Base-by-base conservation (phyloP, 2,113 vertebrate species). In the Taxidea taxus region DNA sequence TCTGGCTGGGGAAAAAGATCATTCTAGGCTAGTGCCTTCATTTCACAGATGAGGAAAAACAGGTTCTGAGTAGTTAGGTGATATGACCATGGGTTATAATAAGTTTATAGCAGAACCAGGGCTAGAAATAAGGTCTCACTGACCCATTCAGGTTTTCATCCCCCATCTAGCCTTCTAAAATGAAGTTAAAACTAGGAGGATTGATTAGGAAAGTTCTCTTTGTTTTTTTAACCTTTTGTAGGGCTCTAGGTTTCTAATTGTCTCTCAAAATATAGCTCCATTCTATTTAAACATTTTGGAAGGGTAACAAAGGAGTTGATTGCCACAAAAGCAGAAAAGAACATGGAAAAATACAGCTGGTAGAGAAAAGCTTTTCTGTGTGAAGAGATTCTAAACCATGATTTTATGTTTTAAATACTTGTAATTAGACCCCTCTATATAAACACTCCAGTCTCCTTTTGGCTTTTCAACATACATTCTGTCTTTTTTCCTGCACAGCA, bases 371-470 rank as follows among this genome's bases (percentile, higher is more conserved):
- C 51, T 96, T 89, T 81, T 42, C 60, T 90, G 62, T 47, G 29
- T 56, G 58, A 85, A 93, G 54, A 91, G 70, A 94, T 75, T 87
- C 92, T 97, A 97, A 97, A 86, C 70, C 78, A 68, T 44, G 70
- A 72, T 77, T 94, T 94, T 90, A 72, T 94, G 58, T 64, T 95
- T 92, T 93, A 91, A 95, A 95, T 92, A 94, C 62, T 91, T 95
- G 81, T 56, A 97, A 94, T 97, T 92, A 88, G n/a, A 91, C 15
- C 34, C 31, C 39, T 95, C 37, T 49, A 13, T 62, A 49, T 70
- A 97, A 66, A 4, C 72, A 74, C 7, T 66, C 8, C 20, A 51
- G n/a, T 78, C 37, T 95, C 85, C 82, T 95, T 97, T 94, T 78
- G n/a, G 47, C 34, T 95, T 94, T 89, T 88, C 25, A 58, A 44